phyloP scores from a whole-genome alignment of 1,140 invertebrate genomes.

The Zaprionus ghesquierei region DNA sequence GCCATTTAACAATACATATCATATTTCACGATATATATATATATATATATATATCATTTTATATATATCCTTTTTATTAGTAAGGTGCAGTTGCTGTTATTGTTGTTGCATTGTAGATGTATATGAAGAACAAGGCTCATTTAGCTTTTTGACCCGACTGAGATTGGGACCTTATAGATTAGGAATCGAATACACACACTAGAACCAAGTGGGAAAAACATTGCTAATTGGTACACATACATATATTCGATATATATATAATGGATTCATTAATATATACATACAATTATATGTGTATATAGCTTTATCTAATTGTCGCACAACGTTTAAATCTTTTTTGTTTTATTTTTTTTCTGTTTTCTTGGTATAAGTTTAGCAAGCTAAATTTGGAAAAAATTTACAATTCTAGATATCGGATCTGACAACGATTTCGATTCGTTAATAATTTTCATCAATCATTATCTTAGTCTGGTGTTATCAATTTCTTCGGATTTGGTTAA shows the following conservation, averaged over 20 bases:
- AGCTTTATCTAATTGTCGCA: slow-evolving; percentile 37
- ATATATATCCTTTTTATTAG: background rate
- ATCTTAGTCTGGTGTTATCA: background rate
- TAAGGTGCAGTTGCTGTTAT: background rate
- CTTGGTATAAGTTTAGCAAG: slow-evolving; percentile 14
- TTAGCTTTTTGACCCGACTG: background rate
- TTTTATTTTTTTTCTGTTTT: background rate
- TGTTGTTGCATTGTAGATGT: background rate
- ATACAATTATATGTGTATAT: slow-evolving; percentile 6
- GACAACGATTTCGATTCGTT: background rate
- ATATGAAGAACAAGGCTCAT: slow-evolving; percentile 20
- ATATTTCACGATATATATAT: slow-evolving; percentile 6
- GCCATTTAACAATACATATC: slow-evolving; percentile 22
- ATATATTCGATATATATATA: slow-evolving; percentile 4
- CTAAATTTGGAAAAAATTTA: slow-evolving; percentile 68
- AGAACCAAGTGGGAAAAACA: slow-evolving; percentile 38
- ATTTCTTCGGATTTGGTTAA: slow-evolving; percentile 21
- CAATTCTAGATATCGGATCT: slow-evolving; percentile 49
- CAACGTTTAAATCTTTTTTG: slow-evolving; percentile 45
- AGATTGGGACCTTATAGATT: slow-evolving; percentile 2
- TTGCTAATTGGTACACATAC: background rate
- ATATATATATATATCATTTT: slow-evolving; percentile 4
- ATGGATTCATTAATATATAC: background rate
- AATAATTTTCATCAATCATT: background rate
- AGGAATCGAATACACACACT: slow-evolving; percentile 17